Evolutionary conservation across 2,888 invertebrate species (phyloP).

Genomic region (Oxystoma pomonae): DNA sequence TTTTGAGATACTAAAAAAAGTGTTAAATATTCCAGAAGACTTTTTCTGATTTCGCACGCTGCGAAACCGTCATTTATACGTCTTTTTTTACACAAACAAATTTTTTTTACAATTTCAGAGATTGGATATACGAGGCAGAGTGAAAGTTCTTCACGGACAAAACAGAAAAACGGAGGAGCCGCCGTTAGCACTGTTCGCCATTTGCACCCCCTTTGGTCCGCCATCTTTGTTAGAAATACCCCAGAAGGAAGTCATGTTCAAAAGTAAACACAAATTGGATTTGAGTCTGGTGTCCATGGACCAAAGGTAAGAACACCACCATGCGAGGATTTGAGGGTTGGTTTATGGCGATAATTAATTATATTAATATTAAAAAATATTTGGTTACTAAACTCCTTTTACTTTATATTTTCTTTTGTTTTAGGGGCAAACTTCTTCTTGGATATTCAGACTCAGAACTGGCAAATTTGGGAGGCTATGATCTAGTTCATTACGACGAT

Average conservation of each 20-base stretch:
- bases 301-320: constrained; percentile 61
- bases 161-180: constrained; percentile 92
- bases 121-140: constrained; percentile 94
- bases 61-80: no score
- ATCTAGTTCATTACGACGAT: constrained; percentile 97
- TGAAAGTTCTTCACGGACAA: constrained; percentile 94
- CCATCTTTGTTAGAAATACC: constrained; percentile 95
- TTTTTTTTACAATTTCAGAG: no score
- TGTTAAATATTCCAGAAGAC: no score
- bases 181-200: constrained; percentile 91
- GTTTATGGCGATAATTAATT: no score
- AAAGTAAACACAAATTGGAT: constrained; percentile 98
- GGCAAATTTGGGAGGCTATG: constrained; percentile 93
- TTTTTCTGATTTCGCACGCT: no score
- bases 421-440: constrained; percentile 88
- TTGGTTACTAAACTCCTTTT: no score
- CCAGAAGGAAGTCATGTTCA: constrained; percentile 98
- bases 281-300: constrained; percentile 96
- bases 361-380: no score
- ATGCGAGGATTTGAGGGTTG: no score
- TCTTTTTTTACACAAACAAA: no score
- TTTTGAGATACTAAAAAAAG: no score
- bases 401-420: no score
- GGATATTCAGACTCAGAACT: constrained; percentile 91
- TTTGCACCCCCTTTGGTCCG: constrained; percentile 98